Percentiles rank a stretch among this genome's conserved stretches.
phyloP scores from a whole-genome alignment of 2,888 invertebrate genomes.

The Meliscaeva auricollis region DNA sequence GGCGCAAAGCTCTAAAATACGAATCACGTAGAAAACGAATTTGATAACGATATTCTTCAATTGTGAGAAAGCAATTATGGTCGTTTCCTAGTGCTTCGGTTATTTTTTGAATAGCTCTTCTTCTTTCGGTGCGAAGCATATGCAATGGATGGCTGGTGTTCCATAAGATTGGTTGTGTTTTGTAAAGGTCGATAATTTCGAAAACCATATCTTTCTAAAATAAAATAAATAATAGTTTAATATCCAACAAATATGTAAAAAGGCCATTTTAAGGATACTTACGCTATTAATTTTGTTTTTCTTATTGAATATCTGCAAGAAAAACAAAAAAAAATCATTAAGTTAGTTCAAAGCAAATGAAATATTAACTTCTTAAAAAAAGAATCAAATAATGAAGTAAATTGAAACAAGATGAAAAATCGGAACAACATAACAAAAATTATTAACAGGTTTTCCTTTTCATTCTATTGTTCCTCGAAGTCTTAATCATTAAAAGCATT shows the following conservation, averaged over 20 bases:
- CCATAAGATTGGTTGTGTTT: constrained; percentile 59
- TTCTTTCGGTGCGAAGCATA: constrained; percentile 32
- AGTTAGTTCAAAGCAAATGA: not conserved
- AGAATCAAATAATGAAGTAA: too few relatives aligned
- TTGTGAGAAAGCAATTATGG: constrained; percentile 43
- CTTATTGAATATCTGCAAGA: constrained; percentile 24
- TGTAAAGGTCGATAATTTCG: constrained; percentile 64
- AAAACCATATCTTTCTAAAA: constrained; percentile 57
- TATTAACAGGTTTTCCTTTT: too few relatives aligned
- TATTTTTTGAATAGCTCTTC: constrained; percentile 47
- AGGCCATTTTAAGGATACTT: constrained; percentile 1
- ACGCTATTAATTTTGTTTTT: constrained; percentile 34
- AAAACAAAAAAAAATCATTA: not conserved
- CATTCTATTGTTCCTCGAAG: too few relatives aligned
- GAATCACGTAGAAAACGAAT: constrained; percentile 50
- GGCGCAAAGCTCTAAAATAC: constrained; percentile 53
- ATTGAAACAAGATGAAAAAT: too few relatives aligned
- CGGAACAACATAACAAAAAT: too few relatives aligned
- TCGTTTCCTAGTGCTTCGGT: constrained; percentile 34
- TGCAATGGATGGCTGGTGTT: constrained; percentile 47
- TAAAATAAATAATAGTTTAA: not conserved
- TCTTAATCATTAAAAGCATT: too few relatives aligned
- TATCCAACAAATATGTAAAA: not conserved
- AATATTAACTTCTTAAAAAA: too few relatives aligned
- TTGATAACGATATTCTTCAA: constrained; percentile 65